These are phyloP conservation scores for Helicoverpa armigera DNA, from an alignment of 1,140 invertebrate species.

Conservation along the genomic window DNA sequence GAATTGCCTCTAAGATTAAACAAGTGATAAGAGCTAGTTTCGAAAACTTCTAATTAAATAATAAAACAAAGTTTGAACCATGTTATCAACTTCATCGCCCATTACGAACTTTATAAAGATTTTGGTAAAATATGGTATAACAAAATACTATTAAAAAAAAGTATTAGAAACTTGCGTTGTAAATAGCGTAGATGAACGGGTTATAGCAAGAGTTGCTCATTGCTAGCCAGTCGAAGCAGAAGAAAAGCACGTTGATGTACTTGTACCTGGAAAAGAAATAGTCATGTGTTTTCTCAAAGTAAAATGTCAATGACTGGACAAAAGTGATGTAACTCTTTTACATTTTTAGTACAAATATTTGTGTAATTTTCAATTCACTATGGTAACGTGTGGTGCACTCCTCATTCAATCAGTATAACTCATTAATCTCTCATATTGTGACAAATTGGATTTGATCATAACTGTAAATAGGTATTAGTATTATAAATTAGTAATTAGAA, in stretches of 20 bases:
- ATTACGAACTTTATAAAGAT: background rate
- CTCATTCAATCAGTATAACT: too few relatives aligned
- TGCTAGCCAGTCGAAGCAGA: slow-evolving; percentile 94
- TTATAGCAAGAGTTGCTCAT: slow-evolving; percentile 96
- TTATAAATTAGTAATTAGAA: too few relatives aligned
- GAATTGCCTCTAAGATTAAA: background rate
- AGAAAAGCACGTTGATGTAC: slow-evolving; percentile 93
- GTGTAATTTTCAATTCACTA: too few relatives aligned
- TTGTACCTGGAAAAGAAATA: slow-evolving; percentile 87
- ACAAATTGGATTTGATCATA: too few relatives aligned
- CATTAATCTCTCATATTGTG: too few relatives aligned
- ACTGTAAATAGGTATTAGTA: too few relatives aligned
- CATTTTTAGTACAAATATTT: background rate
- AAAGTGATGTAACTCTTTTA: background rate
- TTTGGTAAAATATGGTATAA: background rate
- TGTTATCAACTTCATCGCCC: background rate
- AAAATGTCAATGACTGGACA: background rate
- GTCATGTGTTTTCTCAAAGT: background rate
- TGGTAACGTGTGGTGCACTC: too few relatives aligned
- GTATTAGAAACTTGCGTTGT: slow-evolving; percentile 90
- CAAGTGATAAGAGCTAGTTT: slow-evolving; percentile 6
- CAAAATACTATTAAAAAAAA: background rate
- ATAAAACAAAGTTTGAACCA: background rate
- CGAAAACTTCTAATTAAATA: background rate
- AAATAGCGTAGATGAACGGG: slow-evolving; percentile 95